Conservation (phyloP, 2,888 invertebrate genomes). For the Diarsia dahlii region DNA sequence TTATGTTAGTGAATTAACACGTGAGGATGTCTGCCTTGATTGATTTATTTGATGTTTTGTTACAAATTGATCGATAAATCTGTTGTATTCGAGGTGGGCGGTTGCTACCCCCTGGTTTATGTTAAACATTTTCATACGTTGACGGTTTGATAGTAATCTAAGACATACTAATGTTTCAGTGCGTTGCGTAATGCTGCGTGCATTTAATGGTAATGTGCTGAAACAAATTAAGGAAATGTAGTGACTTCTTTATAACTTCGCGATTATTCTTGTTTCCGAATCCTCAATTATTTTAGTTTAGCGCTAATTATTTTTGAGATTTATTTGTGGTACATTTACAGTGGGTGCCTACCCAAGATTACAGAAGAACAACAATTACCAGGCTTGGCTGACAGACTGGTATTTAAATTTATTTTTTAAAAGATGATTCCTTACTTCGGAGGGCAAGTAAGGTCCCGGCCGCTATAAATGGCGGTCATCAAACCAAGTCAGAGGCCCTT, state of each 20-base stretch:
- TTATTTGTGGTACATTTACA: neutral
- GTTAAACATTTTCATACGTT: conserved; percentile 67
- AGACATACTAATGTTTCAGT: conserved; percentile 46
- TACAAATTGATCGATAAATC: conserved; percentile 83
- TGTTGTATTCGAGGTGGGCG: conserved; percentile 80
- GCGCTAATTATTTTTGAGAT: neutral
- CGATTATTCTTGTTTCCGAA: conserved; percentile 10
- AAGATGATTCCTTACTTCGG: no score
- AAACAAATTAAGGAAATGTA: conserved; percentile 6
- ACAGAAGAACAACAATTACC: neutral
- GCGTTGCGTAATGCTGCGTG: conserved; percentile 43
- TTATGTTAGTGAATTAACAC: conserved; percentile 85
- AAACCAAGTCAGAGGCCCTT: no score
- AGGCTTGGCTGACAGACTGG: neutral
- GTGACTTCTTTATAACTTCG: conserved; percentile 9
- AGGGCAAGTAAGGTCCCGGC: no score
- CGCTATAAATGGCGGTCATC: no score
- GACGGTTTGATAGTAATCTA: conserved; percentile 72
- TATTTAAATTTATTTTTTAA: no score
- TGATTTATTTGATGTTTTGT: conserved; percentile 85
- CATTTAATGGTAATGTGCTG: conserved; percentile 24
- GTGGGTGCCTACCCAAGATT: neutral
- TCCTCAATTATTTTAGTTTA: neutral
- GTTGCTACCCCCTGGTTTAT: conserved; percentile 62
- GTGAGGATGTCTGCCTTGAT: conserved; percentile 82